Evolutionary conservation across 2,113 vertebrate species (phyloP).

Genomic region (Nothobranchius kuhntae): DNA sequence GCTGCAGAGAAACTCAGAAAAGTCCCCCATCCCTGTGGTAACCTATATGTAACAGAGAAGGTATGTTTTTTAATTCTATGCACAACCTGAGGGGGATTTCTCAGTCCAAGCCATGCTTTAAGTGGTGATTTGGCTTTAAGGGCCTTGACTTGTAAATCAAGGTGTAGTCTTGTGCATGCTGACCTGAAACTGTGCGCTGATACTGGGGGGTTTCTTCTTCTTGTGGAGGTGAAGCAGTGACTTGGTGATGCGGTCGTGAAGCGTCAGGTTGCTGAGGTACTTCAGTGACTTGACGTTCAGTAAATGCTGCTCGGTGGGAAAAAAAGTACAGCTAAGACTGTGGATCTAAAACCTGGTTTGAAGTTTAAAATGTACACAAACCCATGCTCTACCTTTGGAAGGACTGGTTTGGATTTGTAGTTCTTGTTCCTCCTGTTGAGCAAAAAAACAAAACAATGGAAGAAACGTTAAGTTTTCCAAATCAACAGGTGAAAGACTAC

Average conservation of each 20-base stretch:
- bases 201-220: constrained; percentile 98
- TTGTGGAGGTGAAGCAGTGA: constrained; percentile 97
- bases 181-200: constrained; percentile 99
- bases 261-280: constrained; percentile 90
- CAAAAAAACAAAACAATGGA: constrained; percentile 1
- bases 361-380: not conserved
- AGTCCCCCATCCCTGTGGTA: not conserved
- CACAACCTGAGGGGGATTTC: constrained; percentile 43
- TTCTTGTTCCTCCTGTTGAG: constrained; percentile 91
- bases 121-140: constrained; percentile 13
- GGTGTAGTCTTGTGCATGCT: constrained; percentile 1
- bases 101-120: constrained; percentile 1
- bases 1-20: not conserved
- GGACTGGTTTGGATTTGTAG: constrained; percentile 87
- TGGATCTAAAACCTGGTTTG: not conserved
- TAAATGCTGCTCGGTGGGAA: constrained; percentile 82
- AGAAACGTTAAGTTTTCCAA: constrained; percentile 6
- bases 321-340: not conserved
- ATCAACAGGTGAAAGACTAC: constrained; percentile 2
- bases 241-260: constrained; percentile 97
- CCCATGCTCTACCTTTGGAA: constrained; percentile 90
- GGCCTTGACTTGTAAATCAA: constrained; percentile 4
- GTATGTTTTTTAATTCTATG: constrained; percentile 35
- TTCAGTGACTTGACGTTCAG: constrained; percentile 95
- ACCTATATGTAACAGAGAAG: not conserved